Base-by-base conservation (phyloP, 2,113 vertebrate genomes). In the Lasiurus borealis region DNA sequence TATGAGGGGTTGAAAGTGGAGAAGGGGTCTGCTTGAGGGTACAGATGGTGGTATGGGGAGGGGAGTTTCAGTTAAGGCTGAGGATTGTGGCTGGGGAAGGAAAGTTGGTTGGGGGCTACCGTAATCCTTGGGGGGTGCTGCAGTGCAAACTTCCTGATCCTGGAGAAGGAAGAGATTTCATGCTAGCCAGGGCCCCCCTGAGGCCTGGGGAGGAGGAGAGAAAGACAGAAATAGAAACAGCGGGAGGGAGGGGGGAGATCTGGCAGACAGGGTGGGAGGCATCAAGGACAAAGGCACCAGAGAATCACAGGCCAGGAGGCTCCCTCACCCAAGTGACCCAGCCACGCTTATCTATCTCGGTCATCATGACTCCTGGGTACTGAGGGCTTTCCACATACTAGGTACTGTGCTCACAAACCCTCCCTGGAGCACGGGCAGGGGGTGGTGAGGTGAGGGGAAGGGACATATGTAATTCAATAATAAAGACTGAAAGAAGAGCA, bases 181-280 rank as follows among this genome's bases (percentile, higher is more conserved):
- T 68, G 91, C 93, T 94, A 97, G 88, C 50, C 78, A 75, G 85
- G 93, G 93, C 64, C 95, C 95, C 91, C 97, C 95, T 97, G 96
- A 96, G 97, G 94, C 95, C 78, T 88, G 71, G 92, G 84, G 90
- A 94, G 78, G 95, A 97, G 94, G 88, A 96, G 71, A 94, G 92
- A n/a, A 83, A 95, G 97, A 97, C 96, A 71, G 88, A 97, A 97
- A 97, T 97, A 97, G 97, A 93, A 97, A 68, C 78, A 2, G 95
- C 95, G 92, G 78, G 96, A 96, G 96, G 78, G 85, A 95, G 93
- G 94, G 46, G 89, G 69, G 64, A 81, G 91, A 86, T 88, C 91
- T 93, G 88, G 93, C 96, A 96, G 96, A 85, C 84, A 66, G 54
- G 92, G 95, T 97, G 94, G 96, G 96, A 96, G 83, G 94, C 87